Evolutionary conservation across 2,113 vertebrate species (phyloP).

Genomic region (Pelecanoides urinatrix): DNA sequence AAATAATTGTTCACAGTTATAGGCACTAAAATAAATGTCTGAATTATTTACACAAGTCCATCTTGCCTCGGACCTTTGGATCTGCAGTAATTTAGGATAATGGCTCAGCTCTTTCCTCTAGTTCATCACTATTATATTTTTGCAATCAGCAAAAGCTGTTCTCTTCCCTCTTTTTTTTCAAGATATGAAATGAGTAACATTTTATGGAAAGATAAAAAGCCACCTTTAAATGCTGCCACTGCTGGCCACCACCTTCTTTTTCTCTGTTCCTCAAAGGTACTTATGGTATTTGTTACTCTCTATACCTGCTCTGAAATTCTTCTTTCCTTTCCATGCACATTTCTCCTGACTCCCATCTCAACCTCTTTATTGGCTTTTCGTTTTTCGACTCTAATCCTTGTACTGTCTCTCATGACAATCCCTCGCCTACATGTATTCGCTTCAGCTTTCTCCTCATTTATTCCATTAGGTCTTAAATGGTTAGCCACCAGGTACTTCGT

Average conservation of each 20-base stretch:
- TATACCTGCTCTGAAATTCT: background rate
- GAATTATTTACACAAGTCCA: background rate
- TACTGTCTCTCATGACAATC: background rate
- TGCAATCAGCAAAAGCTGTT: background rate
- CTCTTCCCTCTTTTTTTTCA: background rate
- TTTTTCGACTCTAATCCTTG: background rate
- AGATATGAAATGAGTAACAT: background rate
- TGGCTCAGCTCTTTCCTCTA: background rate
- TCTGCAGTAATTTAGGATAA: background rate
- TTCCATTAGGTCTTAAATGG: background rate
- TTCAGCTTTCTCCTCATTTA: background rate
- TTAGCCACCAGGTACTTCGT: background rate
- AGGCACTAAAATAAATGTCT: background rate
- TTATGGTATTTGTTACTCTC: background rate
- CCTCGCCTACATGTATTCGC: background rate
- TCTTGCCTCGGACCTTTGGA: background rate
- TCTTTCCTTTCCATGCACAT: background rate
- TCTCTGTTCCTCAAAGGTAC: background rate
- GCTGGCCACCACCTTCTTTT: background rate
- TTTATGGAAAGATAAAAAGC: background rate
- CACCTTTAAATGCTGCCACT: background rate
- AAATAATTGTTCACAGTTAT: background rate
- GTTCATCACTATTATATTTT: background rate
- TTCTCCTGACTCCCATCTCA: background rate
- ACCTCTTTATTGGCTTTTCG: background rate